A percentile compares a stretch with the other conserved stretches of the same genome.
phyloP scores from a whole-genome alignment of 2,113 vertebrate species.

The Onychorhynchus coronatus region DNA sequence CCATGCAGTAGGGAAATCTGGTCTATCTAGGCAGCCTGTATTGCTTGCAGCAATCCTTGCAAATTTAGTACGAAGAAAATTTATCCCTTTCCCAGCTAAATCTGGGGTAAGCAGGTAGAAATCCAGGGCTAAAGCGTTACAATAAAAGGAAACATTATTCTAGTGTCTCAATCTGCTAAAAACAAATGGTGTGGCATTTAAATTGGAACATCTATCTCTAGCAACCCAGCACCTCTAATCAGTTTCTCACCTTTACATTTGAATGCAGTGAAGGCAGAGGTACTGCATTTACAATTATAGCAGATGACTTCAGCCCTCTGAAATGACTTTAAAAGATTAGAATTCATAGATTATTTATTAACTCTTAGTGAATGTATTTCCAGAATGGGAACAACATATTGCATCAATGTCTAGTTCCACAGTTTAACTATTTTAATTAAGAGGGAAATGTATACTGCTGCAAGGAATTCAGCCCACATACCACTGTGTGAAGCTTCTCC shows the following conservation, averaged over 20 bases:
- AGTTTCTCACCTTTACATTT: conserved; percentile 64
- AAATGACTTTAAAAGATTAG: conserved; percentile 79
- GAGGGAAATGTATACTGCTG: background rate
- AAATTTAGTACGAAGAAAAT: background rate
- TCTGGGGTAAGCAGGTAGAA: background rate
- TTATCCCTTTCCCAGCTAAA: background rate
- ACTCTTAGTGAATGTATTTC: conserved; percentile 70
- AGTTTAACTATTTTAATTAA: conserved; percentile 73
- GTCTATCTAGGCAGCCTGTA: background rate
- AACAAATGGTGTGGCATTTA: conserved; percentile 66
- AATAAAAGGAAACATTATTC: conserved; percentile 68
- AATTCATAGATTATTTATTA: conserved; percentile 80
- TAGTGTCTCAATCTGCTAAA: conserved; percentile 56
- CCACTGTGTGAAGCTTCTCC: background rate
- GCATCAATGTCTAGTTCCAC: conserved; percentile 71
- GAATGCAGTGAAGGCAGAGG: conserved; percentile 51
- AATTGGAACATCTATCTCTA: conserved; percentile 59
- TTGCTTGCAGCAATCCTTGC: background rate
- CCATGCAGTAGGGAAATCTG: background rate
- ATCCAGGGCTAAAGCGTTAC: conserved; percentile 44
- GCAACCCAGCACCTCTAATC: conserved; percentile 49
- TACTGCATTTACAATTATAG: conserved; percentile 63
- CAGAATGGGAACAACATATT: conserved; percentile 74
- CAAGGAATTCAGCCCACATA: conserved; percentile 17
- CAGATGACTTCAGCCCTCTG: conserved; percentile 69